Conservation (phyloP, 1,140 invertebrate genomes). For the Thrips palmi region DNA sequence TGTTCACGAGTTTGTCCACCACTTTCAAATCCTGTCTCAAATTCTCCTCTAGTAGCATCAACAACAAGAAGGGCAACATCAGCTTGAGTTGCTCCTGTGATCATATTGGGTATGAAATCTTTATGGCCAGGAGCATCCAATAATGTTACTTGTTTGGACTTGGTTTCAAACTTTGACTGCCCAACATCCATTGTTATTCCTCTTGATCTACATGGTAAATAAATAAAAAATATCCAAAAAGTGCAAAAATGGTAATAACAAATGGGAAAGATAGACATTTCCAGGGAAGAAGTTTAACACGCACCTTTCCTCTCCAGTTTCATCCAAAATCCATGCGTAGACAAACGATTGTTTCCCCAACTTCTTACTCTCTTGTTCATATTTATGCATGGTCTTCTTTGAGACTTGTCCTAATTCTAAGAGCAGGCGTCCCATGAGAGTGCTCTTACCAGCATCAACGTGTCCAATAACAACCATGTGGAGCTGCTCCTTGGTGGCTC, state of each 20-base stretch:
- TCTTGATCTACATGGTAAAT: too few relatives aligned
- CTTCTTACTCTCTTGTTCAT: constrained; percentile 95
- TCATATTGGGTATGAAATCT: constrained; percentile 99
- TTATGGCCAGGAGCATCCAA: constrained; percentile 96
- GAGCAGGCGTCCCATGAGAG: constrained; percentile 87
- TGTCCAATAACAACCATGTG: constrained; percentile 95
- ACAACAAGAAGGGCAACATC: constrained; percentile 93
- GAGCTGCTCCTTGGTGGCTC: constrained; percentile 60
- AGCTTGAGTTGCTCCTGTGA: constrained; percentile 84
- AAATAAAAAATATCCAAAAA: too few relatives aligned
- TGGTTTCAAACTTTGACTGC: constrained; percentile 82
- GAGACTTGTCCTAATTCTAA: constrained; percentile 80
- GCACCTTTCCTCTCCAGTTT: constrained; percentile 90
- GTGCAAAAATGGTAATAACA: constrained; percentile 4
- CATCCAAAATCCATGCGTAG: constrained; percentile 99
- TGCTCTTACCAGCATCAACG: constrained; percentile 98
- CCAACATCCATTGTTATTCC: constrained; percentile 97
- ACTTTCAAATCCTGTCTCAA: constrained; percentile 95
- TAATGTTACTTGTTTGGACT: constrained; percentile 57
- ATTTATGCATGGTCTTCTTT: constrained; percentile 85
- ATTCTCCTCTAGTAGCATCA: constrained; percentile 89
- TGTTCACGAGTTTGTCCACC: constrained; percentile 97
- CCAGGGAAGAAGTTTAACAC: constrained; percentile 6
- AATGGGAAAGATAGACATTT: constrained; percentile 3
- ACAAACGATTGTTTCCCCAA: constrained; percentile 95